phyloP scores from a whole-genome alignment of 2,888 invertebrate genomes.

The Drosophila colorata region DNA sequence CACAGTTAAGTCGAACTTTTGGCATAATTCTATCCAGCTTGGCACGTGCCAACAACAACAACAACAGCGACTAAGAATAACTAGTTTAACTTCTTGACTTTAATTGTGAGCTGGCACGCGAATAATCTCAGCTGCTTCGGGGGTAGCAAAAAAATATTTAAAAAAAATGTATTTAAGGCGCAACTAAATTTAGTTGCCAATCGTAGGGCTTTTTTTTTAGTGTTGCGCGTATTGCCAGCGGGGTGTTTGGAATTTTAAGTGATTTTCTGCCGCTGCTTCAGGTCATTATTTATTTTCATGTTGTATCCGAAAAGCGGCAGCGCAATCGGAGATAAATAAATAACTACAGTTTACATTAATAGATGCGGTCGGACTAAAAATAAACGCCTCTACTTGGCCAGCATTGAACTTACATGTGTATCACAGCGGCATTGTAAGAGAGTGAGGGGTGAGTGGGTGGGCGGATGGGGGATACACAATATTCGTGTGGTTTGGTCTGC shows the following conservation, averaged over 20 bases:
- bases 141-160: background rate
- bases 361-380: slow-evolving; percentile 54
- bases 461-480: no score
- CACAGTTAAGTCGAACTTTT: slow-evolving; percentile 18
- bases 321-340: slow-evolving; percentile 37
- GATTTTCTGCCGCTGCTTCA: slow-evolving; percentile 60
- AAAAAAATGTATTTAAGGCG: background rate
- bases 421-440: background rate
- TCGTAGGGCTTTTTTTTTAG: slow-evolving; percentile 28
- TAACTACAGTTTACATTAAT: slow-evolving; percentile 51
- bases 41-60: slow-evolving; percentile 41
- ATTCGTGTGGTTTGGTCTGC: slow-evolving; percentile 18
- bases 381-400: slow-evolving; percentile 56
- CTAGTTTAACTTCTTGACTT: slow-evolving; percentile 40
- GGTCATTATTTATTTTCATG: slow-evolving; percentile 65
- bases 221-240: slow-evolving; percentile 30
- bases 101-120: slow-evolving; percentile 67
- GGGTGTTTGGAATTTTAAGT: slow-evolving; percentile 70
- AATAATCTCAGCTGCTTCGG: slow-evolving; percentile 42
- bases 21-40: background rate
- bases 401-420: slow-evolving; percentile 58
- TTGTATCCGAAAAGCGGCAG: slow-evolving; percentile 13
- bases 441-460: no score
- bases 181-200: slow-evolving; percentile 63
- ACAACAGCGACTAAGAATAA: slow-evolving; percentile 18